Evolutionary conservation across 2,113 vertebrate species (phyloP), one percentile per base, ranked within the genome.

Genomic region (Nicator chloris): DNA sequence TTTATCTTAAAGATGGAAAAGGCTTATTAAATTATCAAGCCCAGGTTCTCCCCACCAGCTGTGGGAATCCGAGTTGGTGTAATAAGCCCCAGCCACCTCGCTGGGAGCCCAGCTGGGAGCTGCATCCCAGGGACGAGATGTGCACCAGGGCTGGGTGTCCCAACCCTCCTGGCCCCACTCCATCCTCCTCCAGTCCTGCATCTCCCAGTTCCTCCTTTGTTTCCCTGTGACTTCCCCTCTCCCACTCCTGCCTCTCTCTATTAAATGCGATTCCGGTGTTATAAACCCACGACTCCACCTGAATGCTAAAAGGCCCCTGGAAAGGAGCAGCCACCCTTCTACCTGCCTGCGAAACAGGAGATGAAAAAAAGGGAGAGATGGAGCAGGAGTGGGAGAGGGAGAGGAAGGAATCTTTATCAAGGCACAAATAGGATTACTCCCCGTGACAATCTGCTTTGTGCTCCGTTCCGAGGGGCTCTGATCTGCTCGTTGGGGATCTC

Each of bases 391-490:
- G 28, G 75, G 93, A 85, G 66, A 84, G 56, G 88, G 69, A 84
- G 75, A 88, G 78, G 94, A 93, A 93, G 89, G 86, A 97, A 94
- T 60, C 92, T 90, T 95, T 94, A 82, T 93, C 93, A 78, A 64
- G 82, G 85, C 93, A 88, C 82, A 92, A 95, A 93, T 68, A 80
- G 94, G 95, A 94, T 96, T 96, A 91, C 76, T 81, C 92, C 84
- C 59, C 39, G 86, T 92, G 93, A 96, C 91, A 94, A 64, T 81
- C 93, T 93, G 94, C 90, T 96, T 94, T 96, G 92, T 93, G 93
- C 85, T 96, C 77, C 63, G 2, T 82, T 96, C 61, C 5, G 18
- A 82, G 88, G 93, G 88, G 60, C 93, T 93, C 75, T 42, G 93
- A 87, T 88, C 76, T 66, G 89, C 96, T 96, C 68, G 11, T 87